Conservation (phyloP, 1,140 invertebrate genomes). For the Sogatella furcifera region DNA sequence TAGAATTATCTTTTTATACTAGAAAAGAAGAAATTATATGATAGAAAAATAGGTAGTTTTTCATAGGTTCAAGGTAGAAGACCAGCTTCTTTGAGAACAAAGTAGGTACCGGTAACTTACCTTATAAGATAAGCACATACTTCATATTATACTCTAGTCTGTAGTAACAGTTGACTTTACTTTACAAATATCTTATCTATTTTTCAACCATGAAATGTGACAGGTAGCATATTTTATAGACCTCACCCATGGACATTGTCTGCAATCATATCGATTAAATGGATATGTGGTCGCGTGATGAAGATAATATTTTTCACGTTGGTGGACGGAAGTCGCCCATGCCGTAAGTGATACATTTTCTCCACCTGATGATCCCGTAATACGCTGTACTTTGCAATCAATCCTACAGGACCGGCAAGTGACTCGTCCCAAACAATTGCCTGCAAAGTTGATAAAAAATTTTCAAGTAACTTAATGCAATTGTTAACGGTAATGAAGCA, state of each 20-base stretch:
- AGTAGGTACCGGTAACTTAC: no score
- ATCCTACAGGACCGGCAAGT: constrained; percentile 73
- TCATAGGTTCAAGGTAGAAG: no score
- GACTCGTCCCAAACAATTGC: constrained; percentile 85
- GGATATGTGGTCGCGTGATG: constrained; percentile 68
- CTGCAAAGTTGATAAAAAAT: no score
- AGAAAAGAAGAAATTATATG: no score
- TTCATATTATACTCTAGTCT: no score
- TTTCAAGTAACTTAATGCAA: neutral
- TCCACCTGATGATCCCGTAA: constrained; percentile 67
- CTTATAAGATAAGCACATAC: no score
- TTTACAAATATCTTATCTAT: neutral
- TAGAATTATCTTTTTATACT: no score
- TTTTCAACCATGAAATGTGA: neutral
- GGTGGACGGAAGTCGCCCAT: constrained; percentile 47
- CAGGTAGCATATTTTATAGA: constrained; percentile 2
- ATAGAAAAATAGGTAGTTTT: no score
- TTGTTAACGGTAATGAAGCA: neutral
- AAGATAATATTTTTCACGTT: constrained; percentile 80
- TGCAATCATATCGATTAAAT: constrained; percentile 76
- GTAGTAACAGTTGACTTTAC: no score
- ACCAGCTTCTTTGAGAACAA: no score
- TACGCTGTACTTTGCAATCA: constrained; percentile 72
- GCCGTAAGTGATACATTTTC: constrained; percentile 64
- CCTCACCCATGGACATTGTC: constrained; percentile 62